These are phyloP conservation scores for Hippocampus barbouri DNA, from an alignment of 2,113 vertebrate species.

Conservation along the genomic window DNA sequence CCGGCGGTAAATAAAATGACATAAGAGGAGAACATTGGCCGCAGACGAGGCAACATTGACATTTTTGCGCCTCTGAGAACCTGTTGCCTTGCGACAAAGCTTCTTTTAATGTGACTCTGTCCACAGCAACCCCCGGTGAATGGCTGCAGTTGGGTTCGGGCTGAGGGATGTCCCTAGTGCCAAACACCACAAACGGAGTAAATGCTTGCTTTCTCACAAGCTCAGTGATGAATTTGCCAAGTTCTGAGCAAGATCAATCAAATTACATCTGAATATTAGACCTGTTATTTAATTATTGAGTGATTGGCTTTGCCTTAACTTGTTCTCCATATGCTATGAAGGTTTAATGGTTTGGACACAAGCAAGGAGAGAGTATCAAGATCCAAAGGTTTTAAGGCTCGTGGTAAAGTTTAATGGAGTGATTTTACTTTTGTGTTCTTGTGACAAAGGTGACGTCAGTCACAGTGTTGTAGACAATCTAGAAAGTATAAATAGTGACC, in stretches of 20 bases:
- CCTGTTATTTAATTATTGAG: not conserved
- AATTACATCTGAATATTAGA: slow-evolving; percentile 34
- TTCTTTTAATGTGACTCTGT: slow-evolving; percentile 72
- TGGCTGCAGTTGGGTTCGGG: slow-evolving; percentile 53
- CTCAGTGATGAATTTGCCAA: slow-evolving; percentile 1
- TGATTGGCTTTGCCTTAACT: slow-evolving; percentile 43
- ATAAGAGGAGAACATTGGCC: slow-evolving; percentile 68
- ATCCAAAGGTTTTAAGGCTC: slow-evolving; percentile 23
- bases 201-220: not conserved
- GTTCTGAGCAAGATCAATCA: slow-evolving; percentile 32
- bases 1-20: slow-evolving; percentile 76
- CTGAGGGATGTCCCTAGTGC: slow-evolving; percentile 62
- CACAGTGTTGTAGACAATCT: slow-evolving; percentile 35
- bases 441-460: slow-evolving; percentile 45
- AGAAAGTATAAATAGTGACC: slow-evolving; percentile 13
- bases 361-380: slow-evolving; percentile 10
- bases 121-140: slow-evolving; percentile 61
- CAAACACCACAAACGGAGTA: slow-evolving; percentile 65
- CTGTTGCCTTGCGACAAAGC: slow-evolving; percentile 84
- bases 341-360: slow-evolving; percentile 38
- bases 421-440: slow-evolving; percentile 52
- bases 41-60: slow-evolving; percentile 66
- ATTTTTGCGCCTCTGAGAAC: slow-evolving; percentile 78
- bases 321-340: slow-evolving; percentile 39
- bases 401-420: slow-evolving; percentile 49